Evolutionary conservation across 2,888 invertebrate genomes (phyloP).

Genomic region (Cacoxenus indagator): DNA sequence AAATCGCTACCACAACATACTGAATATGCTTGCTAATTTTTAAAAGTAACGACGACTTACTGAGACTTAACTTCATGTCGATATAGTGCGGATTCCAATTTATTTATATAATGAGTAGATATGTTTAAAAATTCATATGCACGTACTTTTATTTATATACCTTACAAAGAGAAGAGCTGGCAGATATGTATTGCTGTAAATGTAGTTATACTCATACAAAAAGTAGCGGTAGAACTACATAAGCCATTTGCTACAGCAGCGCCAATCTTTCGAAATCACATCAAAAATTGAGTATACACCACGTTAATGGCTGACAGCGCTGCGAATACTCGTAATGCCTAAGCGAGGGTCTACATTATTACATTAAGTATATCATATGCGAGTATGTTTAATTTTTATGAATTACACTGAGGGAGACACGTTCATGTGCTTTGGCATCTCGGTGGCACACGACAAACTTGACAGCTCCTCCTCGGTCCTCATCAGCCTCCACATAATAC

Average conservation of each 20-base stretch:
- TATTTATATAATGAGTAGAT: too few relatives aligned
- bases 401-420: not conserved
- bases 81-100: too few relatives aligned
- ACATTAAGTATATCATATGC: slow-evolving; percentile 4
- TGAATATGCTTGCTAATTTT: too few relatives aligned
- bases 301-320: not conserved
- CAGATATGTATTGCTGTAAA: too few relatives aligned
- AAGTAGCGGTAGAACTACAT: not conserved
- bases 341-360: not conserved
- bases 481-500: not conserved
- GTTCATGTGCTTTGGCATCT: not conserved
- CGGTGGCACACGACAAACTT: not conserved
- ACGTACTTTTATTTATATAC: not conserved
- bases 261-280: too few relatives aligned
- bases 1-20: too few relatives aligned
- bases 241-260: not conserved
- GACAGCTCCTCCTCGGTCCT: not conserved
- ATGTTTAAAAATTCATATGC: too few relatives aligned
- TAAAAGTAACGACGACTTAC: too few relatives aligned
- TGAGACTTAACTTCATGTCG: too few relatives aligned
- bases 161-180: too few relatives aligned
- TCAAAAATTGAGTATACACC: not conserved
- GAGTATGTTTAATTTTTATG: slow-evolving; percentile 6
- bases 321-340: too few relatives aligned
- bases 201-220: too few relatives aligned